Evolutionary conservation across 2,888 invertebrate species (phyloP).

Genomic region (Diplazon laetatorius): DNA sequence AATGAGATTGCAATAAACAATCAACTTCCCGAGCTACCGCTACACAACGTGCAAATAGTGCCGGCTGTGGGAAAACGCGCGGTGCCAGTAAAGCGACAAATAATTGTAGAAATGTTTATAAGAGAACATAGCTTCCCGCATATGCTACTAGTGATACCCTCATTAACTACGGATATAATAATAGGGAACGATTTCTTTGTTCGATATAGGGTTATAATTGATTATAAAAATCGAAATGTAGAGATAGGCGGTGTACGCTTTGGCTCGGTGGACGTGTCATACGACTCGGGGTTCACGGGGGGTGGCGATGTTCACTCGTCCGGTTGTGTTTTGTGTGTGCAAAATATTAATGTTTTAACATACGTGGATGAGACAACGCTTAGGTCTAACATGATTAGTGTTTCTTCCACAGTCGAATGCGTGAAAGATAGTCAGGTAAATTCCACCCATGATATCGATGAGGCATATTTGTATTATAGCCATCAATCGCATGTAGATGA

Average conservation of each 20-base stretch:
- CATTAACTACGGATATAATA: background rate
- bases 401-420: constrained; percentile 7
- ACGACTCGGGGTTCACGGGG: constrained; percentile 3
- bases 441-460: background rate
- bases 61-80: constrained; percentile 6
- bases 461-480: background rate
- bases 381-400: background rate
- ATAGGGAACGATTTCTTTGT: constrained; percentile 7
- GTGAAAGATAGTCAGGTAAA: constrained; percentile 12
- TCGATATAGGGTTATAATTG: background rate
- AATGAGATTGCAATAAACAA: background rate
- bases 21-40: background rate
- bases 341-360: background rate
- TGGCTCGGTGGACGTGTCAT: background rate
- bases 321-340: background rate
- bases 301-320: background rate
- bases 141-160: background rate
- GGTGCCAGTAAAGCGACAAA: constrained; percentile 1
- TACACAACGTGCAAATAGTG: background rate
- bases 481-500: background rate
- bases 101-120: background rate
- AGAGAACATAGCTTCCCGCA: background rate
- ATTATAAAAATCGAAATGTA: background rate
- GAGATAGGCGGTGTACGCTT: constrained; percentile 11
- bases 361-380: background rate